Percentiles rank a stretch among this genome's conserved stretches.
Conservation (phyloP, 2,797 vertebrate genomes). For the Protosalanx chinensis region DNA sequence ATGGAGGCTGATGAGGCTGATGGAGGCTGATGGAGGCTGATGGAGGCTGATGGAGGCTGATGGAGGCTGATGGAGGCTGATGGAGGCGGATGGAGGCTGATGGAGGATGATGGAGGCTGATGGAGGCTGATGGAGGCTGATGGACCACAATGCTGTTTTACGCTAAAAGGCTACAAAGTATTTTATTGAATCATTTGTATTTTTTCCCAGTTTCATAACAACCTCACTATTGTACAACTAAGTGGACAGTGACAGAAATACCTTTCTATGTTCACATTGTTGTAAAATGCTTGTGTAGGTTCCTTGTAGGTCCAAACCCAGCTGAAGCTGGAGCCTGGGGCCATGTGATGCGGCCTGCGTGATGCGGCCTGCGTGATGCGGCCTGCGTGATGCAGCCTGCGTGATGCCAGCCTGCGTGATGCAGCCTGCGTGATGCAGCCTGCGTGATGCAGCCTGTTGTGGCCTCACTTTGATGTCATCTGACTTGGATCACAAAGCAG, state of each 20-base stretch:
- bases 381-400: slow-evolving; percentile 23
- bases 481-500: slow-evolving; percentile 52
- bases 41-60: no score
- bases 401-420: background rate
- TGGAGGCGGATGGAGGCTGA: no score
- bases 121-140: no score
- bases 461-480: slow-evolving; percentile 56
- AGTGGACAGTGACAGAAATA: background rate
- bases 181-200: background rate
- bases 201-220: background rate
- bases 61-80: background rate
- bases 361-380: background rate
- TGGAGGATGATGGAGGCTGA: no score
- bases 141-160: background rate
- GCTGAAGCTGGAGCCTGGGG: slow-evolving; percentile 22
- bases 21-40: no score
- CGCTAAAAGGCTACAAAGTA: background rate
- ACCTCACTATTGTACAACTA: background rate
- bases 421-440: no score
- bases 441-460: slow-evolving; percentile 6
- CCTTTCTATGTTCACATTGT: background rate
- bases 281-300: background rate
- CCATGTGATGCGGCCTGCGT: slow-evolving; percentile 3
- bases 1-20: no score
- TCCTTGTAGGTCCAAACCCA: slow-evolving; percentile 12